Conservation (phyloP, 2,888 invertebrate species). For the Erebia palarica region DNA sequence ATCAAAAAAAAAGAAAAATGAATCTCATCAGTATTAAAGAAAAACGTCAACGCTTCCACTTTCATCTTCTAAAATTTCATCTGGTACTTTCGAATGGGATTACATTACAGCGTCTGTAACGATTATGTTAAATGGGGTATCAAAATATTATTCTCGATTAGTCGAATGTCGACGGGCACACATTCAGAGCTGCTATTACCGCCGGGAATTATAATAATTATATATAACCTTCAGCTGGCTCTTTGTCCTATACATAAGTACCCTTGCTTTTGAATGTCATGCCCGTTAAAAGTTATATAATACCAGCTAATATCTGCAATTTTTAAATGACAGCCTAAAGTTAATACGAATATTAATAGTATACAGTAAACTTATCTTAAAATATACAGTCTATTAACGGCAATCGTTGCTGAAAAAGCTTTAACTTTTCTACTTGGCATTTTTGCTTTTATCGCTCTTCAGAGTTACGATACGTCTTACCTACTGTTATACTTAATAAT, state of each 20-base stretch:
- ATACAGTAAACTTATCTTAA: too few species aligned
- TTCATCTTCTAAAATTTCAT: constrained; percentile 9
- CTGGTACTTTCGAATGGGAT: constrained; percentile 32
- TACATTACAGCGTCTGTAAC: constrained; percentile 37
- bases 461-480: too few species aligned
- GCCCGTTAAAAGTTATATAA: background rate
- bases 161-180: constrained; percentile 30
- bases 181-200: constrained; percentile 23
- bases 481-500: too few species aligned
- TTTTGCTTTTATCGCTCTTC: too few species aligned
- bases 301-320: background rate
- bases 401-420: too few species aligned
- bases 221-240: constrained; percentile 12
- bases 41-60: constrained; percentile 12
- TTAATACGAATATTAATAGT: too few species aligned
- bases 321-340: too few species aligned
- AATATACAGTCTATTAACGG: too few species aligned
- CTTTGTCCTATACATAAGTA: constrained; percentile 8
- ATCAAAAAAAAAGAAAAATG: background rate
- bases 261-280: background rate
- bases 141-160: constrained; percentile 40
- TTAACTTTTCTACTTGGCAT: too few species aligned
- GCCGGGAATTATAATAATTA: constrained; percentile 15
- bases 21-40: background rate
- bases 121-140: constrained; percentile 40